Evolutionary conservation across 2,888 invertebrate genomes (phyloP).

Genomic region (Nomada fabriciana): DNA sequence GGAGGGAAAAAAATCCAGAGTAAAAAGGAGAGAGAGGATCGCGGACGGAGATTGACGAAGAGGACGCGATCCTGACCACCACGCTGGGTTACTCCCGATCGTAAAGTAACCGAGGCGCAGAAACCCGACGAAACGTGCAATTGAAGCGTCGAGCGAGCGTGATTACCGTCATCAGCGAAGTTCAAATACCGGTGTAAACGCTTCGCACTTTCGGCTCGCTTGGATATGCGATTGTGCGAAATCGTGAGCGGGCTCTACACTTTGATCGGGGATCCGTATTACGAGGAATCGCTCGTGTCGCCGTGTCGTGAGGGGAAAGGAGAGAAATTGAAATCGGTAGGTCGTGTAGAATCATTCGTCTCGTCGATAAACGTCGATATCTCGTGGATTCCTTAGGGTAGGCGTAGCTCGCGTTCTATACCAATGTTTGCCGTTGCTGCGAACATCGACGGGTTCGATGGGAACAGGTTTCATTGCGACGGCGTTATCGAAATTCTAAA

Average conservation of each 20-base stretch:
- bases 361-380: conserved; percentile 45
- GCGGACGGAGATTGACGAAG: conserved; percentile 56
- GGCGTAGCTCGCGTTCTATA: background rate
- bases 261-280: conserved; percentile 71
- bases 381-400: background rate
- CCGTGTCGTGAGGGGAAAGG: conserved; percentile 41
- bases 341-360: conserved; percentile 57
- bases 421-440: background rate
- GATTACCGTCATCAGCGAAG: conserved; percentile 82
- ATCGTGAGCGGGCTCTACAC: conserved; percentile 72
- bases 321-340: conserved; percentile 70
- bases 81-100: conserved; percentile 77
- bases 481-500: conserved; percentile 47
- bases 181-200: conserved; percentile 81
- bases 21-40: background rate
- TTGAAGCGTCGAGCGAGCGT: conserved; percentile 77
- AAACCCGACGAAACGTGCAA: conserved; percentile 81
- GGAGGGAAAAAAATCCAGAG: background rate
- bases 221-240: conserved; percentile 75
- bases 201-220: conserved; percentile 79
- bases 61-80: conserved; percentile 74
- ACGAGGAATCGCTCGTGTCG: conserved; percentile 65
- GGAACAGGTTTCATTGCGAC: background rate
- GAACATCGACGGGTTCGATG: background rate
- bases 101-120: conserved; percentile 79